These are phyloP conservation scores for Semaprochilodus insignis DNA, from an alignment of 2,797 vertebrate species.

Conservation along the genomic window DNA sequence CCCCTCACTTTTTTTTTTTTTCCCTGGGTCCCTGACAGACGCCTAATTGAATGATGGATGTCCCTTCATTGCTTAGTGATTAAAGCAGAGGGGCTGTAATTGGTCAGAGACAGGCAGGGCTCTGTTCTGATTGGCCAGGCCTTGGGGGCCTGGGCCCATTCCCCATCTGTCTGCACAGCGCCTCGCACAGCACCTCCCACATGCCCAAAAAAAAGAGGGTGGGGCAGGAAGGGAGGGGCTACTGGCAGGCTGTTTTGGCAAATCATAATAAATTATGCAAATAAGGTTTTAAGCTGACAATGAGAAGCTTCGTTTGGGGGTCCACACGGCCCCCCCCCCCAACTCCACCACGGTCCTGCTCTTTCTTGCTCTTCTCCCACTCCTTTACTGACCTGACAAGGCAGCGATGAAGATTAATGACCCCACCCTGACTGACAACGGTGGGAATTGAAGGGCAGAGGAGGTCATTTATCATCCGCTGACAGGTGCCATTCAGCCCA, in stretches of 20 bases:
- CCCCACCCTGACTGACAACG: slow-evolving; percentile 97
- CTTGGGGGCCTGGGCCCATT: slow-evolving; percentile 73
- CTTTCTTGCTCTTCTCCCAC: slow-evolving; percentile 46
- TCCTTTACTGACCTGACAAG: slow-evolving; percentile 87
- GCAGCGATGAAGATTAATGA: slow-evolving; percentile 98
- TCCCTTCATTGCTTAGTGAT: slow-evolving; percentile 97
- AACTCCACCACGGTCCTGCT: slow-evolving; percentile 30
- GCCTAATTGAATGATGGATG: slow-evolving; percentile 99
- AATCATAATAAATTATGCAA: slow-evolving; percentile 94
- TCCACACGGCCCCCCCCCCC: background rate
- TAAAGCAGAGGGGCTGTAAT: slow-evolving; percentile 90
- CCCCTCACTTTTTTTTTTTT: slow-evolving; percentile 70
- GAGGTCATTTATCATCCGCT: slow-evolving; percentile 98
- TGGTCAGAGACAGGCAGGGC: slow-evolving; percentile 80
- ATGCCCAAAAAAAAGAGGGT: slow-evolving; percentile 58
- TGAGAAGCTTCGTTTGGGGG: slow-evolving; percentile 56
- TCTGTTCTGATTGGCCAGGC: slow-evolving; percentile 73
- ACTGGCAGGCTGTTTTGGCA: slow-evolving; percentile 55
- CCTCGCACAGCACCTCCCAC: slow-evolving; percentile 63
- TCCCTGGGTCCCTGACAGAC: slow-evolving; percentile 90
- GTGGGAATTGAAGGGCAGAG: slow-evolving; percentile 90
- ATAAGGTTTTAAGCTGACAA: slow-evolving; percentile 76
- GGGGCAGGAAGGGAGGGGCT: slow-evolving; percentile 43
- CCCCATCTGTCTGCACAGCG: slow-evolving; percentile 93
- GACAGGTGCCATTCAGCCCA: slow-evolving; percentile 98